These are phyloP conservation scores for Epirrhoe tristata DNA, from an alignment of 2,888 invertebrate genomes.

Conservation along the genomic window DNA sequence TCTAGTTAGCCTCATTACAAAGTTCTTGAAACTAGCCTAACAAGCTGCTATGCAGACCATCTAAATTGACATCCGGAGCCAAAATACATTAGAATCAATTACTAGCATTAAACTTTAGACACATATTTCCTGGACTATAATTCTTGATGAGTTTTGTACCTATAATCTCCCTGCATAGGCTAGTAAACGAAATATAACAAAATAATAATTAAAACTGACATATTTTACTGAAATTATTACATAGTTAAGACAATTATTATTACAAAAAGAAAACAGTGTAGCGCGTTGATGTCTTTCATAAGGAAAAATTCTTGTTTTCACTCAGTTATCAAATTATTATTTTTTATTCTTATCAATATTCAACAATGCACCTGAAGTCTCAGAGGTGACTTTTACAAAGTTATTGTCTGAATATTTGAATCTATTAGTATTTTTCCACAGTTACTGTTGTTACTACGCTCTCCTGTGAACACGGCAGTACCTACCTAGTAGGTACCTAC, in stretches of 20 bases:
- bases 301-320: neutral
- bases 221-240: no score
- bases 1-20: slow-evolving; percentile 44
- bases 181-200: neutral
- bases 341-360: neutral
- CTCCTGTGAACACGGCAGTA: slow-evolving; percentile 1
- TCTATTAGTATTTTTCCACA: neutral
- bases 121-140: slow-evolving; percentile 29
- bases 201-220: no score
- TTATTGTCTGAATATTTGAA: neutral
- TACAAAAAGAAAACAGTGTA: no score
- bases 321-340: neutral
- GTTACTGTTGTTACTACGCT: neutral
- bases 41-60: slow-evolving; percentile 40
- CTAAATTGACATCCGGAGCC: slow-evolving; percentile 47
- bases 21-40: slow-evolving; percentile 42
- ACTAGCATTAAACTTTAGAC: slow-evolving; percentile 43
- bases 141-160: slow-evolving; percentile 21
- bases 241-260: no score
- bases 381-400: neutral
- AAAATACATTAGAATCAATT: slow-evolving; percentile 45
- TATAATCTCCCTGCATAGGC: neutral
- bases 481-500: slow-evolving; percentile 22
- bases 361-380: no score
- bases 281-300: slow-evolving; percentile 11